Evolutionary conservation across 2,888 invertebrate species (phyloP).

Genomic region (Heliconius aoede): DNA sequence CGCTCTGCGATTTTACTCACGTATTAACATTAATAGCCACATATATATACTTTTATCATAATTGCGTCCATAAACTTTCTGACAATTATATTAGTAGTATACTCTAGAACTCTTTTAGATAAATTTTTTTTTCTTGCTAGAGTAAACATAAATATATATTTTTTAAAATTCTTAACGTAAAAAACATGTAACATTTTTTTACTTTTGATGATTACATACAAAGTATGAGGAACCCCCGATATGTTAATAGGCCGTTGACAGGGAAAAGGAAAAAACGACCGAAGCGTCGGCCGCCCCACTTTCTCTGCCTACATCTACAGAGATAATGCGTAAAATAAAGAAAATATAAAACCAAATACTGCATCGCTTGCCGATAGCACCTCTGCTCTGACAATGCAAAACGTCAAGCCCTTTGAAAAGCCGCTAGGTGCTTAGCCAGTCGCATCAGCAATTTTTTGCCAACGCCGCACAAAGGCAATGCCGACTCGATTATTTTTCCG

Average conservation of each 20-base stretch:
- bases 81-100: background rate
- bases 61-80: constrained; percentile 10
- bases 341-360: background rate
- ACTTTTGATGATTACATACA: background rate
- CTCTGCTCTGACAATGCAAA: constrained; percentile 27
- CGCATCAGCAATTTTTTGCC: constrained; percentile 45
- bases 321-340: background rate
- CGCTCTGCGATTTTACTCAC: constrained; percentile 18
- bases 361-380: constrained; percentile 6
- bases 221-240: background rate
- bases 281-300: background rate
- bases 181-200: background rate
- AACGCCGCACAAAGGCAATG: constrained; percentile 42
- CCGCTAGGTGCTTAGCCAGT: constrained; percentile 35
- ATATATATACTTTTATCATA: constrained; percentile 2
- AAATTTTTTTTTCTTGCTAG: background rate
- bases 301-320: background rate
- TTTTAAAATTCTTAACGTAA: background rate
- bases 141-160: background rate
- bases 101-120: constrained; percentile 7
- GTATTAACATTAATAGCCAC: constrained; percentile 18
- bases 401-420: constrained; percentile 32
- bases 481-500: constrained; percentile 43
- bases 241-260: background rate
- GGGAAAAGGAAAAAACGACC: background rate